These are phyloP conservation scores for Ambastaia sidthimunki DNA, from an alignment of 2,797 vertebrate species.

Conservation along the genomic window DNA sequence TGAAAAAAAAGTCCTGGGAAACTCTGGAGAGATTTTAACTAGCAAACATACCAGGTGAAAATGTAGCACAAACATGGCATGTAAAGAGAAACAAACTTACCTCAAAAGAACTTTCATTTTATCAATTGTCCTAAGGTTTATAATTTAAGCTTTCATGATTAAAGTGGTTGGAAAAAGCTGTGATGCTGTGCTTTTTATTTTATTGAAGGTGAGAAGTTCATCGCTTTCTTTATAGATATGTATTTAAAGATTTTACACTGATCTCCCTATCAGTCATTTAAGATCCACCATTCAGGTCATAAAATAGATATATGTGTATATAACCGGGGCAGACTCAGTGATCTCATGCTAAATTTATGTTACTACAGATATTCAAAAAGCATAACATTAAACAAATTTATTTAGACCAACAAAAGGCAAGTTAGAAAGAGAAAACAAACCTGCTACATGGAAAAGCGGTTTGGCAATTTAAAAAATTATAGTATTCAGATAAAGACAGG, in stretches of 20 bases:
- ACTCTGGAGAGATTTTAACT: neutral
- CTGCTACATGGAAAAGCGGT: too few species aligned
- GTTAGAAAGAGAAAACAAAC: too few species aligned
- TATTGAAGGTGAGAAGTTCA: slow-evolving; percentile 16
- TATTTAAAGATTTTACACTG: slow-evolving; percentile 60
- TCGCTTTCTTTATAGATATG: slow-evolving; percentile 38
- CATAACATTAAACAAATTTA: too few species aligned
- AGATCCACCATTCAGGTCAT: neutral
- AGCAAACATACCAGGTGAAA: neutral
- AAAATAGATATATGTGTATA: neutral
- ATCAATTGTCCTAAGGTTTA: neutral
- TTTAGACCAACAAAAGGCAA: too few species aligned
- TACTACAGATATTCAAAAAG: too few species aligned
- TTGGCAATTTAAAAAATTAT: too few species aligned
- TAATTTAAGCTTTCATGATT: slow-evolving; percentile 38
- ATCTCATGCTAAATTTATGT: too few species aligned
- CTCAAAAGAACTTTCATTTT: too few species aligned
- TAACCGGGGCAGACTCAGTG: too few species aligned
- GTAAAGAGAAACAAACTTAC: too few species aligned
- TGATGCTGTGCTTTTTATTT: slow-evolving; percentile 54
- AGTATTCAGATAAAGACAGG: too few species aligned
- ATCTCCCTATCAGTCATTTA: neutral
- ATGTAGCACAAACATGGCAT: too few species aligned
- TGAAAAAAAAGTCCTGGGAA: neutral
- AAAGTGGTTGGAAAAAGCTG: slow-evolving; percentile 1